A percentile compares a stretch with the other conserved stretches of the same genome.
These are phyloP conservation scores for Aspidiotus rigidus DNA, from an alignment of 2,888 invertebrate species.

Conservation along the genomic window DNA sequence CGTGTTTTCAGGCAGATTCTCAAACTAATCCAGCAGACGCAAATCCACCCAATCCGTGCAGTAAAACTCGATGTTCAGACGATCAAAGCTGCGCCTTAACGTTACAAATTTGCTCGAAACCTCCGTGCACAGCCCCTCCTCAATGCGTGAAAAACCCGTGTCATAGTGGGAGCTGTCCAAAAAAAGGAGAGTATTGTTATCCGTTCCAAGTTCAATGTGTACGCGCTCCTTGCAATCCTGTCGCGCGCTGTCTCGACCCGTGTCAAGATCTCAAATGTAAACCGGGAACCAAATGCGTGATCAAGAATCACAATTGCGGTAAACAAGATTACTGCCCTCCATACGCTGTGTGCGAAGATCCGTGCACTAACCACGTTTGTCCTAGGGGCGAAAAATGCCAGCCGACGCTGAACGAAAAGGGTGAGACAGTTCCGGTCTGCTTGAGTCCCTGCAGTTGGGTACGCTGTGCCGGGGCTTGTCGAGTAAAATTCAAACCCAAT, in stretches of 20 bases:
- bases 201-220: conserved; percentile 13
- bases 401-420: neutral
- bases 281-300: conserved; percentile 4
- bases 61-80: too few species aligned
- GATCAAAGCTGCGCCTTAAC: too few species aligned
- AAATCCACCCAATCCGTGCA: too few species aligned
- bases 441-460: too few species aligned
- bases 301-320: neutral
- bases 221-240: conserved; percentile 20
- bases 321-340: too few species aligned
- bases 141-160: neutral
- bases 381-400: conserved; percentile 3
- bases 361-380: conserved; percentile 3
- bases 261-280: conserved; percentile 1
- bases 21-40: too few species aligned
- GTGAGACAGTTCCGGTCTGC: too few species aligned
- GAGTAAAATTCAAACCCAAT: too few species aligned
- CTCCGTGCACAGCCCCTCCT: neutral
- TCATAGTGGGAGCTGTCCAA: neutral
- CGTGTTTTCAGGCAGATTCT: too few species aligned
- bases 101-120: neutral
- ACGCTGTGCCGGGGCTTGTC: too few species aligned
- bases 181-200: conserved; percentile 12
- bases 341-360: conserved; percentile 14
- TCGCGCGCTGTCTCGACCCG: conserved; percentile 8